Base-by-base conservation (phyloP, 2,113 vertebrate species). In the Miniopterus natalensis region DNA sequence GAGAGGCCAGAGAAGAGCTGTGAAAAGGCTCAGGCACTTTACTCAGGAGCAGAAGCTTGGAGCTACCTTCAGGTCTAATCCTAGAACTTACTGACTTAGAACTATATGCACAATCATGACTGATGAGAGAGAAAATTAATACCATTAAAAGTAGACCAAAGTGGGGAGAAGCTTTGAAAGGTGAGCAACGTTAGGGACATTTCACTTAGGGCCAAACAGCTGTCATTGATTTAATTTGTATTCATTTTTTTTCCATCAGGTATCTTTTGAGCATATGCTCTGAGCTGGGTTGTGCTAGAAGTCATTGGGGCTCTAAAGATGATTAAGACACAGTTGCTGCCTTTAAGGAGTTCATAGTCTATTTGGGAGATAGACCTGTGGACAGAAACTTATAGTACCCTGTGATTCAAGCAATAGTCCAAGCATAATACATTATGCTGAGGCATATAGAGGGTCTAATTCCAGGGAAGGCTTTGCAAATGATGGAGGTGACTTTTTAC, bases 201-300 rank as follows among this genome's bases (percentile, higher is more conserved):
- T 49, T 42, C 11, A 5, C 17, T 29, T 21, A 57, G n/a, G 4
- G 31, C 20, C 45, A 0, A 0, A 11, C 7, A 49, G 73, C 20
- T 61, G n/a, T 84, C 17, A 4, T 0, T 45, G 6, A 8, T 55
- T 71, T 47, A 25, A 71, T 27, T 74, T 70, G 40, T 55, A 0
- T 12, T 63, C 15, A 7, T 3, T 21, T 23, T 14, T 49, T n/a
- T 59, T 49, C 31, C 29, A 3, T 14, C 31, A 36, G 25, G 74
- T 31, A 1, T 77, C 68, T 89, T 65, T 29, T 51, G 66, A 53
- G 55, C 40, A 17, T 5, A 0, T 9, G 10, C 36, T 49, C 20
- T 65, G 31, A 25, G 10, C 61, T 15, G 8, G n/a, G 11, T 66
- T 73, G 18, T 10, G 18, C 42, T 15, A 29, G 55, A 51, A 29